Evolutionary conservation across 2,113 vertebrate species (phyloP).

Genomic region (Damaliscus lunatus): DNA sequence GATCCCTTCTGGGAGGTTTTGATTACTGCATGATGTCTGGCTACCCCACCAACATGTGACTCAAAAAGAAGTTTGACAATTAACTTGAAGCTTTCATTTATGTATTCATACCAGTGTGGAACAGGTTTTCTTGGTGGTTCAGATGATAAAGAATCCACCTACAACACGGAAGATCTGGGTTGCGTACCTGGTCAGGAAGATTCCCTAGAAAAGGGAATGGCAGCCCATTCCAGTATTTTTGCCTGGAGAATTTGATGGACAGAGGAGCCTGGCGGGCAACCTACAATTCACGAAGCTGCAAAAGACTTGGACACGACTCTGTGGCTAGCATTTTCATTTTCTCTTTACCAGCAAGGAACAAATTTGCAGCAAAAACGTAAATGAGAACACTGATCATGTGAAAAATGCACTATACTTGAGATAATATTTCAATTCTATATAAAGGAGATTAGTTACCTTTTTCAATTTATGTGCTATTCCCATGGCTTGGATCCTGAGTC

Average conservation of each 20-base stretch:
- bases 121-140: not conserved
- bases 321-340: not conserved
- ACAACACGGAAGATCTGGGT: not conserved
- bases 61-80: not conserved
- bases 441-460: not conserved
- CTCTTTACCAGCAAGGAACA: not conserved
- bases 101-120: not conserved
- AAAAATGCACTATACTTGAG: not conserved
- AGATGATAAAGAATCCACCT: not conserved
- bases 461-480: not conserved
- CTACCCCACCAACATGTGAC: not conserved
- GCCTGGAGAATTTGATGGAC: not conserved
- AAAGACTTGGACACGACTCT: not conserved
- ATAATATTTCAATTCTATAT: not conserved
- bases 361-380: not conserved
- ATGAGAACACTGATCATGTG: not conserved
- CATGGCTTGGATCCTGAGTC: not conserved
- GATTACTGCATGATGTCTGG: rapidly evolving
- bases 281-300: not conserved
- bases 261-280: not conserved
- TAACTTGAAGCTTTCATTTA: not conserved
- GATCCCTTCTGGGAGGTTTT: no score
- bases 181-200: not conserved
- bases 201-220: not conserved
- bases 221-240: not conserved